Base-by-base conservation (phyloP, 2,888 invertebrate species). In the Helicoverpa assulta region DNA sequence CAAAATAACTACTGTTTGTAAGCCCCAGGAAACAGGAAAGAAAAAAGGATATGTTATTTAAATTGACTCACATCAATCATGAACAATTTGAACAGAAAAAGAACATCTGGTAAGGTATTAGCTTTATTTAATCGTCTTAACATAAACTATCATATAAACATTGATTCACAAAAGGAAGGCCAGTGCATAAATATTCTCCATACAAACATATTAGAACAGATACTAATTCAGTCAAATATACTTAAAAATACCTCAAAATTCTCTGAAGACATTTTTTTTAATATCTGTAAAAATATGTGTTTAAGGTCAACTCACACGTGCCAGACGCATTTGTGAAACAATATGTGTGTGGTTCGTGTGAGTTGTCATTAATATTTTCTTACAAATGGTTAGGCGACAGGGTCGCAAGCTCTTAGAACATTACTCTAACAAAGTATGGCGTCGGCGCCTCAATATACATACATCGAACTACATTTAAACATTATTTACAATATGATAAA, bases 331-430 rank as follows among this genome's bases (percentile, higher is more conserved):
- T 0, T 5, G 52, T 18, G 51, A 47, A 19, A 26, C 19, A 7
- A 29, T 7, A 7, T 7, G 54, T n/a, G 54, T n/a, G 57, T 29
- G 71, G 53, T 8, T 12, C 16, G 16, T 73, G 67, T 50, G 70
- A 67, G 63, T 61, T 7, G 65, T 2, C 70, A 55, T 77, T 73
- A 74, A 80, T 50, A 59, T 73, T 61, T 74, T 70, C 82, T 84
- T 85, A 86, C 70, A 82, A 73, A 81, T 68, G 81, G 81, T 85
- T 84, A 81, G 80, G 85, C 80, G 82, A 79, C 79, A 21, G 71
- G 59, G 78, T 85, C 84, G 85, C 87, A 86, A 89, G 88, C 89
- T 89, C 89, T 81, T 83, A 83, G 62, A 80, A 73, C 66, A 69
- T 83, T 76, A 81, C 50, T 55, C 79, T 83, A 84, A 82, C 78